phyloP scores from a whole-genome alignment of 2,888 invertebrate species.

The Branchellion lobata region DNA sequence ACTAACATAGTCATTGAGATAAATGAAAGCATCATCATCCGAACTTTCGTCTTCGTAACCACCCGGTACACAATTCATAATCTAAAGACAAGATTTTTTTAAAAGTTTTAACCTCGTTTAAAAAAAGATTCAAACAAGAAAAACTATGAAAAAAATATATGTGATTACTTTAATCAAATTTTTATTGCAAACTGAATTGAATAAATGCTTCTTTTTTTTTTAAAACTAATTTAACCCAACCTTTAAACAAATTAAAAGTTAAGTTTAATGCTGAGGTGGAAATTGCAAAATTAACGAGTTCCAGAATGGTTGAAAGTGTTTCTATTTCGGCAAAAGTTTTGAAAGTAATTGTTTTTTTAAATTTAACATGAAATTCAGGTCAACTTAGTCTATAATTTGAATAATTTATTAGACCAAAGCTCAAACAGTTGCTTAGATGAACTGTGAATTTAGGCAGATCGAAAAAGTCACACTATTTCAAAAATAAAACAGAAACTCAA shows the following conservation, averaged over 20 bases:
- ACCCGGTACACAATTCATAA: background rate
- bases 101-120: no score
- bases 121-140: no score
- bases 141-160: no score
- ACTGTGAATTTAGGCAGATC: no score
- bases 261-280: background rate
- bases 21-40: background rate
- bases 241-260: no score
- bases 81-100: background rate
- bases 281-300: background rate
- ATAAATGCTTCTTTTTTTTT: no score
- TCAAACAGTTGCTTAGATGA: no score
- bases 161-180: no score
- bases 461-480: no score
- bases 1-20: background rate
- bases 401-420: background rate
- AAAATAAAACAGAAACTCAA: conserved; percentile 4
- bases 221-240: no score
- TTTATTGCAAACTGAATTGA: no score
- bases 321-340: conserved; percentile 6
- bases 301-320: background rate
- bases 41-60: conserved; percentile 1
- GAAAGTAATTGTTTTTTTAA: background rate
- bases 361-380: background rate
- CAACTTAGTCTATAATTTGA: background rate